Percentiles rank a stretch among this genome's conserved stretches.
phyloP scores from a whole-genome alignment of 2,797 vertebrate genomes.

The Macropus fuliginosus region DNA sequence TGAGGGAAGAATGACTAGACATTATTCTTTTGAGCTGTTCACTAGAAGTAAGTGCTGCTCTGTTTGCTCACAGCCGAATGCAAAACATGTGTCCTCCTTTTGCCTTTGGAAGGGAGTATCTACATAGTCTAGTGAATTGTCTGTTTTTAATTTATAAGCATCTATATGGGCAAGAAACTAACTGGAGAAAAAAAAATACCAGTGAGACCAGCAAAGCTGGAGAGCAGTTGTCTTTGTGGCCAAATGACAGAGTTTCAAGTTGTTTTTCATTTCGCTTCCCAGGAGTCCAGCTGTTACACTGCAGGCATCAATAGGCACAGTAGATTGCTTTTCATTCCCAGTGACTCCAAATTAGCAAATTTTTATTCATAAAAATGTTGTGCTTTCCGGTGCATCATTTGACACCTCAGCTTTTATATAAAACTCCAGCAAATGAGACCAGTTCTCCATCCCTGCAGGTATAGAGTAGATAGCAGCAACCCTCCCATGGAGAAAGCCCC shows the following conservation, averaged over 20 bases:
- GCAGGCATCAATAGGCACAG: background rate
- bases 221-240: constrained; percentile 31
- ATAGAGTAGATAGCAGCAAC: background rate
- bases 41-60: background rate
- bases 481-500: background rate
- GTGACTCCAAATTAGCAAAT: constrained; percentile 18
- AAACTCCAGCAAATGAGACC: background rate
- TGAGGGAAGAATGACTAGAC: background rate
- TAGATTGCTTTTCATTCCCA: background rate
- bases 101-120: constrained; percentile 32
- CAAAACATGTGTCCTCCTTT: constrained; percentile 5
- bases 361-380: constrained; percentile 33
- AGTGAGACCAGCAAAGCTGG: background rate
- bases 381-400: background rate
- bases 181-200: constrained; percentile 14
- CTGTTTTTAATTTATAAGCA: constrained; percentile 15
- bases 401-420: constrained; percentile 5
- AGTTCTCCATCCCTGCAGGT: background rate
- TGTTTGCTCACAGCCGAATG: background rate
- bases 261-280: background rate
- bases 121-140: background rate
- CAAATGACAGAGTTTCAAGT: background rate
- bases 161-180: background rate
- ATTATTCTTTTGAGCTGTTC: background rate
- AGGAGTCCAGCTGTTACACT: background rate